Evolutionary conservation across 2,797 vertebrate species (phyloP), one percentile per base, ranked within the genome.

Genomic region (Forpus xanthops): DNA sequence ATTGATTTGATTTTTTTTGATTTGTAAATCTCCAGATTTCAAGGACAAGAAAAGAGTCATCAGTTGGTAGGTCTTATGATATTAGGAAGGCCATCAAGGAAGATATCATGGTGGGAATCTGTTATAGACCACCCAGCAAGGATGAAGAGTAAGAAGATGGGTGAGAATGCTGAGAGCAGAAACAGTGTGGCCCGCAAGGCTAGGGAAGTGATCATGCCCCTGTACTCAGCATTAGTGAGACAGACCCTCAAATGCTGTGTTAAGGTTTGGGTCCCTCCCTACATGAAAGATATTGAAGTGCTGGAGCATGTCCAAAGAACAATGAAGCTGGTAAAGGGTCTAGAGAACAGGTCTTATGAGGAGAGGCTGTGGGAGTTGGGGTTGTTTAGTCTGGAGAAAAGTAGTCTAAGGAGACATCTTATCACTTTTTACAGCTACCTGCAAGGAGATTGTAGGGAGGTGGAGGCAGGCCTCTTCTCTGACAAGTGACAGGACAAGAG

Each of bases 81-180:
- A 49, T 27, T 60, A 25, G 35, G 12, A 82, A 24, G 23, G 16
- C 24, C 37, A 27, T 17, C 19, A 23, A 52, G 45, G 30, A 30
- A 24, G 44, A 11, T 23, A 5, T 31, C 25, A 53, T 41, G 25
- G 5, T 52, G 37, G 16, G 5, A 58, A 3, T 71, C 16, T 33
- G 5, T 20, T 24, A 18, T 1, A 23, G 7, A 44, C 8, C 50
- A 35, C 14, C 30, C 39, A 60, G 1, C 6, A 9, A 5, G 4
- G 24, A 24, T 41, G 49, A 56, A 71, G 24, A 35, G 21, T 58
- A 33, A 11, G 14, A 58, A 35, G 21, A 33, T 56, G 21, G 21
- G 14, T 24, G 35, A 58, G 55, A 35, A 58, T 21, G 23, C 10
- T 58, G 55, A 58, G 5, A 35, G 23, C n/a, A 58, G n/a, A 58